These are phyloP conservation scores for Sciurus carolinensis DNA, from an alignment of 2,797 vertebrate genomes.

Conservation along the genomic window DNA sequence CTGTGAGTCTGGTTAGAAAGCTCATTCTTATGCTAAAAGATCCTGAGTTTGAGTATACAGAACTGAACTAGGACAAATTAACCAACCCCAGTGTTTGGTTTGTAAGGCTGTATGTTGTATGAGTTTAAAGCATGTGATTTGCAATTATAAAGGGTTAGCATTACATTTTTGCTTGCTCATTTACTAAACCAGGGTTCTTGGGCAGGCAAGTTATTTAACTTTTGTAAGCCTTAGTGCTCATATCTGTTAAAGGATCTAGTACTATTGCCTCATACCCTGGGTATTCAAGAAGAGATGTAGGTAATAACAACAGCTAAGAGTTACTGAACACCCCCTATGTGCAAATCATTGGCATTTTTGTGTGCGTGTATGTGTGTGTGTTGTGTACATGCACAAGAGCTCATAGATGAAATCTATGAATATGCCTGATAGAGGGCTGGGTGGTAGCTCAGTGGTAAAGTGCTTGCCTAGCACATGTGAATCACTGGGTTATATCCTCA, in stretches of 20 bases:
- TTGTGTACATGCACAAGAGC: neutral
- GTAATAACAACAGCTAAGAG: neutral
- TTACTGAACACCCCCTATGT: neutral
- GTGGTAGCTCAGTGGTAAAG: too few relatives aligned
- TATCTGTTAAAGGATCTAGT: neutral
- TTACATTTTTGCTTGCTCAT: neutral
- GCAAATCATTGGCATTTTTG: neutral
- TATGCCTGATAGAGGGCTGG: neutral
- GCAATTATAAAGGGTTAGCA: neutral
- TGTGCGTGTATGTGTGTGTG: neutral
- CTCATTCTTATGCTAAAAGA: neutral
- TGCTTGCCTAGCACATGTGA: too few relatives aligned
- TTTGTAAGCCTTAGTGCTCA: neutral
- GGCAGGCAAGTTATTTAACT: neutral
- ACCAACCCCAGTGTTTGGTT: neutral
- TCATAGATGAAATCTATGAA: neutral
- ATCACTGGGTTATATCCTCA: too few relatives aligned
- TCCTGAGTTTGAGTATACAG: neutral
- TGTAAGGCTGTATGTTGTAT: neutral
- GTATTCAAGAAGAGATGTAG: neutral
- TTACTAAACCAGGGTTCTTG: neutral
- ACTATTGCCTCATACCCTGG: neutral
- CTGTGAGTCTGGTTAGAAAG: neutral
- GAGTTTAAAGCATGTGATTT: neutral
- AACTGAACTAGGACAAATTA: neutral